Evolutionary conservation across 2,113 vertebrate genomes (phyloP).

Genomic region (Oxygymnocypris stewartii): DNA sequence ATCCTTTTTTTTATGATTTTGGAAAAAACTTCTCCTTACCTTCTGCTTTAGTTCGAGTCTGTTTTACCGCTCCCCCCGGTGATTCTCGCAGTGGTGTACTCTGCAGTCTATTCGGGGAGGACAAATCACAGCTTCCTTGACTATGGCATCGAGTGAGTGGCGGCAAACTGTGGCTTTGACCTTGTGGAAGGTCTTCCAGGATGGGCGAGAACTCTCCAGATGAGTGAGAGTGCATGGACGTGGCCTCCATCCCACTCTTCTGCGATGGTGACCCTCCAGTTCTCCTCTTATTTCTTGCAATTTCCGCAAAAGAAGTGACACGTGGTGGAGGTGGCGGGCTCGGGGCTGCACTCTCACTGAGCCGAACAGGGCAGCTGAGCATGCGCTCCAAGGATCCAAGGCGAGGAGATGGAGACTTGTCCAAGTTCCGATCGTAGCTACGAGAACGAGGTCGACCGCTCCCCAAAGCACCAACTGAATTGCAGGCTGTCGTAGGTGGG

Average conservation of each 20-base stretch:
- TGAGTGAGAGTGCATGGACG: conserved; percentile 74
- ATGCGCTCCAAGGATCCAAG: conserved; percentile 91
- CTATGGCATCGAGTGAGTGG: conserved; percentile 77
- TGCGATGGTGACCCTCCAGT: conserved; percentile 69
- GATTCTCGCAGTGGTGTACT: conserved; percentile 50
- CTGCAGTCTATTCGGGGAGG: conserved; percentile 8
- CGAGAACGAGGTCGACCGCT: conserved; percentile 81
- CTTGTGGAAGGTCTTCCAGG: conserved; percentile 68
- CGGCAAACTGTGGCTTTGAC: conserved; percentile 74
- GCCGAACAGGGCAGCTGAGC: conserved; percentile 91
- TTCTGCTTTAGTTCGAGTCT: conserved; percentile 66
- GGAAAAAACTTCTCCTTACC: conserved; percentile 59
- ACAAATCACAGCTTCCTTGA: conserved; percentile 66
- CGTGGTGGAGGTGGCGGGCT: conserved; percentile 74
- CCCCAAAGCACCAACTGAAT: conserved; percentile 61
- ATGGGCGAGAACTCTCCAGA: conserved; percentile 86
- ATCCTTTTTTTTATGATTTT: neutral
- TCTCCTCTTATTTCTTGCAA: conserved; percentile 87
- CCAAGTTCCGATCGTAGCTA: conserved; percentile 94
- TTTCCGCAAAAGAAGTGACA: conserved; percentile 94
- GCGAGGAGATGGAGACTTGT: conserved; percentile 78
- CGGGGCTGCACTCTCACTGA: conserved; percentile 80
- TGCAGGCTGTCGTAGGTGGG: conserved; percentile 70
- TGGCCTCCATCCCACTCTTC: conserved; percentile 71
- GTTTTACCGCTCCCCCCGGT: conserved; percentile 56